These are phyloP conservation scores for Nothura maculosa DNA, from an alignment of 2,797 vertebrate genomes.

Conservation along the genomic window DNA sequence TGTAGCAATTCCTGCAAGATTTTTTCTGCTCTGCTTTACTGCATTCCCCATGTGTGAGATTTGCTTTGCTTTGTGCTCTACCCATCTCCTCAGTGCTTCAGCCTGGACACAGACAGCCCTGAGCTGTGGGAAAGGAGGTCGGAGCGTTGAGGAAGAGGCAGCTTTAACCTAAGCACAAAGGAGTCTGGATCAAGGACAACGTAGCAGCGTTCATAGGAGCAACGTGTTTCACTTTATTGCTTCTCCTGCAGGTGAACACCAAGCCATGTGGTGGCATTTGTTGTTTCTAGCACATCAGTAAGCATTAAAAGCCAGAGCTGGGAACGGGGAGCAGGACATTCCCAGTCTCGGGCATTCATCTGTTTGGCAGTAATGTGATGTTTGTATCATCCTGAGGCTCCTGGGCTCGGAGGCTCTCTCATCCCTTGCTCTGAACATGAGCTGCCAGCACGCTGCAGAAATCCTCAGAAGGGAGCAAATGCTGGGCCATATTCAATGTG, in stretches of 20 bases:
- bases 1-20: neutral
- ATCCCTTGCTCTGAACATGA: neutral
- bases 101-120: neutral
- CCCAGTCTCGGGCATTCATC: fast-evolving
- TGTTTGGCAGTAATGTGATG: no score
- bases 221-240: neutral
- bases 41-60: neutral
- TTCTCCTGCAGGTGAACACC: fast-evolving
- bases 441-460: neutral
- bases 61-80: neutral
- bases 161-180: neutral
- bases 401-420: no score
- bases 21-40: neutral
- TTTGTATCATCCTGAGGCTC: neutral
- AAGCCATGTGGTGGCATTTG: no score
- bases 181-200: neutral
- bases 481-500: fast-evolving
- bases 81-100: neutral
- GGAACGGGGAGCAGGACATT: fast-evolving
- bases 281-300: neutral
- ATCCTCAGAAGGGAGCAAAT: neutral
- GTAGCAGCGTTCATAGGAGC: neutral
- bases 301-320: fast-evolving
- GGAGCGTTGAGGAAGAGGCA: neutral
- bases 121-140: neutral